A percentile compares a stretch with the other conserved stretches of the same genome.
phyloP scores from a whole-genome alignment of 2,888 invertebrate genomes.

The Melanotus villosus region DNA sequence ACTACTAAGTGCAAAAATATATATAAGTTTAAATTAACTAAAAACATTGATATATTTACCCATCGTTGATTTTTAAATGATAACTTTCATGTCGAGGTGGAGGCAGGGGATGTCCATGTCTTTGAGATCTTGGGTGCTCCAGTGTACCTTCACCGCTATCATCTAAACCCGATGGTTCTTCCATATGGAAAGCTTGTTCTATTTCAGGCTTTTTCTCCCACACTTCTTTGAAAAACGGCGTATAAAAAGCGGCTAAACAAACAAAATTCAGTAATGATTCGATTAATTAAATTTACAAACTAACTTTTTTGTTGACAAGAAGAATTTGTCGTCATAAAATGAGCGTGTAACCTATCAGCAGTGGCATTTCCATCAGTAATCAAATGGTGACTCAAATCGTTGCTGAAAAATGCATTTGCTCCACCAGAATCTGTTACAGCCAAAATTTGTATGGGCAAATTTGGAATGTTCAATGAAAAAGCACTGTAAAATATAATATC shows the following conservation, averaged over 20 bases:
- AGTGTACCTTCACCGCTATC: conserved; percentile 81
- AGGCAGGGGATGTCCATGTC: conserved; percentile 71
- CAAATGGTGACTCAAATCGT: conserved; percentile 89
- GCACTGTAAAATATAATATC: conserved; percentile 74
- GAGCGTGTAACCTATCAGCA: conserved; percentile 90
- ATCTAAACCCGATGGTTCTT: conserved; percentile 75
- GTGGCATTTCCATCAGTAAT: conserved; percentile 95
- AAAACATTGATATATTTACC: conserved; percentile 61
- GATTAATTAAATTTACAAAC: conserved; percentile 53
- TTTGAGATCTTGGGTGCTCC: conserved; percentile 79
- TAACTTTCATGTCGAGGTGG: conserved; percentile 87
- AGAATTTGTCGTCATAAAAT: conserved; percentile 92
- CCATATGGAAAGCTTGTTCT: conserved; percentile 92
- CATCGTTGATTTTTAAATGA: conserved; percentile 76
- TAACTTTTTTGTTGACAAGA: conserved; percentile 90
- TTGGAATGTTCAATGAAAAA: conserved; percentile 93
- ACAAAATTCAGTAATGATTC: conserved; percentile 1
- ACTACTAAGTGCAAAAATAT: conserved; percentile 70
- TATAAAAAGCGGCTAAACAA: conserved; percentile 88
- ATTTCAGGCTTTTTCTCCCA: conserved; percentile 97
- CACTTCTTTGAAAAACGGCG: conserved; percentile 95
- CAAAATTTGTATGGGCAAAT: conserved; percentile 93
- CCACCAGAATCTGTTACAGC: conserved; percentile 93
- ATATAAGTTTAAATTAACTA: background rate
- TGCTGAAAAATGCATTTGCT: conserved; percentile 91